Percentiles rank a stretch among this genome's conserved stretches.
Evolutionary conservation across 1,140 invertebrate genomes (phyloP).

Genomic region (Drosophila rhopaloa): DNA sequence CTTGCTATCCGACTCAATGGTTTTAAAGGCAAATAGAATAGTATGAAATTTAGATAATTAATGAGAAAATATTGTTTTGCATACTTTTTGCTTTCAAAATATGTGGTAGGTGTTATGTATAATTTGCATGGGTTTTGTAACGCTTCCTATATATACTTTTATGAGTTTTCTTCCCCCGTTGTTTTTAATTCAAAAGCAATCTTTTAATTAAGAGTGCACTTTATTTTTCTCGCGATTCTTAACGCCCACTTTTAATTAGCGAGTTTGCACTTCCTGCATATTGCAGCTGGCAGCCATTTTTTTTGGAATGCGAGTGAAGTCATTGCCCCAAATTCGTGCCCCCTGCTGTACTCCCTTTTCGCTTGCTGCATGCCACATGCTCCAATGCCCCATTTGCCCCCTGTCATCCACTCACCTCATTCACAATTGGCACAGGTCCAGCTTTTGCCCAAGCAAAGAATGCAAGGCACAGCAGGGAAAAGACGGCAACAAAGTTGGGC

Average conservation of each 20-base stretch:
- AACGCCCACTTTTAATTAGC: slow-evolving; percentile 46
- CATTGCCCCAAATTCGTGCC: slow-evolving; percentile 58
- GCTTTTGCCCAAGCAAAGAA: slow-evolving; percentile 67
- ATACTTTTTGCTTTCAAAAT: too few relatives aligned
- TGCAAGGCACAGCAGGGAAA: slow-evolving; percentile 65
- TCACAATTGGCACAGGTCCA: slow-evolving; percentile 84
- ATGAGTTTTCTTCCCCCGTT: slow-evolving; percentile 4
- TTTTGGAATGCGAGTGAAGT: slow-evolving; percentile 33
- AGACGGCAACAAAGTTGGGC: slow-evolving; percentile 72
- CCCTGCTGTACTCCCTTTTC: slow-evolving; percentile 41
- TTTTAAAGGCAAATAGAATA: too few relatives aligned
- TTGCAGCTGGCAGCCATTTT: slow-evolving; percentile 23
- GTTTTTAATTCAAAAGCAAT: slow-evolving; percentile 52
- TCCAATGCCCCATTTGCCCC: background rate
- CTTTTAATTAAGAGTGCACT: slow-evolving; percentile 60
- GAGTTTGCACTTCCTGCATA: slow-evolving; percentile 23
- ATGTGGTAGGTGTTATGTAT: background rate
- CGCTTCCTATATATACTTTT: slow-evolving; percentile 11
- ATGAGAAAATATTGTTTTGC: too few relatives aligned
- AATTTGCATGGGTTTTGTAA: background rate
- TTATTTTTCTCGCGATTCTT: slow-evolving; percentile 11
- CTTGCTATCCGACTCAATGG: too few relatives aligned
- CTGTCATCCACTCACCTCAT: slow-evolving; percentile 69
- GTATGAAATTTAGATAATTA: too few relatives aligned
- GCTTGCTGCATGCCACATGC: background rate